phyloP scores from a whole-genome alignment of 2,888 invertebrate species.

The Apeira syringaria region DNA sequence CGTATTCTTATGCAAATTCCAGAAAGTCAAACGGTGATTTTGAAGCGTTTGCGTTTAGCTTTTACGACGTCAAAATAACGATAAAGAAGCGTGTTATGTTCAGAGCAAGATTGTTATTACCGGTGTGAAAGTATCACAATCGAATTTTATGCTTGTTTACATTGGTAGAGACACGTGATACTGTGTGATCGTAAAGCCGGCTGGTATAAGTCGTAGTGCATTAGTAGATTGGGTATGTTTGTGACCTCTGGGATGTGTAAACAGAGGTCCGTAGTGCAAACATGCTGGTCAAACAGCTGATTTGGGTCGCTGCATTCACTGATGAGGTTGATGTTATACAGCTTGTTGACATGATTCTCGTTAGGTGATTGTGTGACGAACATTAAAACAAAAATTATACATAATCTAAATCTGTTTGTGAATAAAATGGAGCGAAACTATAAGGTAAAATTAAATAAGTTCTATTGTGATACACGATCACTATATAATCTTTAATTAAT shows the following conservation, averaged over 20 bases:
- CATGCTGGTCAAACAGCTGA: conserved; percentile 27
- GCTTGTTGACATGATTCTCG: neutral
- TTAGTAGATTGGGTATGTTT: conserved; percentile 51
- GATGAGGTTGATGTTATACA: conserved; percentile 11
- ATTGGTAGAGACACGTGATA: conserved; percentile 10
- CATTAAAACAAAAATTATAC: neutral
- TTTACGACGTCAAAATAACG: conserved; percentile 22
- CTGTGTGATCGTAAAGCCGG: conserved; percentile 23
- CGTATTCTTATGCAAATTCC: conserved; percentile 19
- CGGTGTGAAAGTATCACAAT: conserved; percentile 16
- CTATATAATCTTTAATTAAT: too few species aligned
- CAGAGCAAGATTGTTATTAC: conserved; percentile 16
- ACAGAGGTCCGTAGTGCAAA: conserved; percentile 35
- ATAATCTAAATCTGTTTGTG: too few species aligned
- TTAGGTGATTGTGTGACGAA: neutral
- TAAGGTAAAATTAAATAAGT: too few species aligned
- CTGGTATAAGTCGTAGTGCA: conserved; percentile 26
- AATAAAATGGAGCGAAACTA: too few species aligned
- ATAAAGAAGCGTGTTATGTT: conserved; percentile 20
- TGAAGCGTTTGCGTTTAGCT: conserved; percentile 19
- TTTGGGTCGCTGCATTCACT: conserved; percentile 4
- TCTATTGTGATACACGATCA: too few species aligned
- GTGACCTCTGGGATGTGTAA: conserved; percentile 34
- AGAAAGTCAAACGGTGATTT: conserved; percentile 16
- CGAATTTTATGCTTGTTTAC: conserved; percentile 19